phyloP scores from a whole-genome alignment of 1,140 invertebrate genomes.

The Platyscapa corneri region DNA sequence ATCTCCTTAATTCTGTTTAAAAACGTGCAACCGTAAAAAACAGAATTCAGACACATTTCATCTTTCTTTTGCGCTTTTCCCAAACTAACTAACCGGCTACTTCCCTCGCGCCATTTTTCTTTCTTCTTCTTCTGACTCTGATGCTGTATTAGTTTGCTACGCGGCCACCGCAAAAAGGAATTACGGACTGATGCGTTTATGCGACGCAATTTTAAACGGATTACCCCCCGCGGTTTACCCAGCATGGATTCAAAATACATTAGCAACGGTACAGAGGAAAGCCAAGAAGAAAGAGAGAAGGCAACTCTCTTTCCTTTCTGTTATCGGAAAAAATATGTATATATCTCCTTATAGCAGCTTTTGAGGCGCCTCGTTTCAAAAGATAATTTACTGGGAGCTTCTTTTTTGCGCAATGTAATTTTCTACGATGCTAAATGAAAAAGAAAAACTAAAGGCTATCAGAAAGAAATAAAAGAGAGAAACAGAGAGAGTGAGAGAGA shows the following conservation, averaged over 20 bases:
- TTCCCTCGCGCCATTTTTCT: background rate
- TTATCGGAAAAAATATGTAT: slow-evolving; percentile 41
- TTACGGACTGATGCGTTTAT: slow-evolving; percentile 57
- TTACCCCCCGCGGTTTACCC: slow-evolving; percentile 54
- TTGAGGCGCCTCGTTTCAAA: slow-evolving; percentile 33
- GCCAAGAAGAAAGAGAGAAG: background rate
- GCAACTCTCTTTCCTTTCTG: slow-evolving; percentile 31
- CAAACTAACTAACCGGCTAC: too few species aligned
- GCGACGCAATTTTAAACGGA: slow-evolving; percentile 62
- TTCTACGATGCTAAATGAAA: slow-evolving; percentile 41
- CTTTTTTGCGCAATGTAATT: slow-evolving; percentile 14
- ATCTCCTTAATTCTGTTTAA: background rate
- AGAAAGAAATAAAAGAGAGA: background rate
- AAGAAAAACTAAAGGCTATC: slow-evolving; percentile 3
- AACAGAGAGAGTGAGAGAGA: slow-evolving; percentile 7
- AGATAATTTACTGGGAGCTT: slow-evolving; percentile 45
- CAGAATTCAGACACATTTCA: slow-evolving; percentile 1
- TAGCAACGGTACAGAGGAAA: slow-evolving; percentile 49
- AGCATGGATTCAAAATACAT: slow-evolving; percentile 59
- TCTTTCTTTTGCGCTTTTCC: slow-evolving; percentile 1
- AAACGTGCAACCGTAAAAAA: background rate
- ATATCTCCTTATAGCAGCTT: background rate
- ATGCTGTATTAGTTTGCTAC: background rate
- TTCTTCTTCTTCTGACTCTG: background rate
- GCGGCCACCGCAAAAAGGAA: slow-evolving; percentile 40